Percentiles rank a stretch among this genome's conserved stretches.
phyloP scores from a whole-genome alignment of 2,888 invertebrate genomes.

The Agrilus mali region DNA sequence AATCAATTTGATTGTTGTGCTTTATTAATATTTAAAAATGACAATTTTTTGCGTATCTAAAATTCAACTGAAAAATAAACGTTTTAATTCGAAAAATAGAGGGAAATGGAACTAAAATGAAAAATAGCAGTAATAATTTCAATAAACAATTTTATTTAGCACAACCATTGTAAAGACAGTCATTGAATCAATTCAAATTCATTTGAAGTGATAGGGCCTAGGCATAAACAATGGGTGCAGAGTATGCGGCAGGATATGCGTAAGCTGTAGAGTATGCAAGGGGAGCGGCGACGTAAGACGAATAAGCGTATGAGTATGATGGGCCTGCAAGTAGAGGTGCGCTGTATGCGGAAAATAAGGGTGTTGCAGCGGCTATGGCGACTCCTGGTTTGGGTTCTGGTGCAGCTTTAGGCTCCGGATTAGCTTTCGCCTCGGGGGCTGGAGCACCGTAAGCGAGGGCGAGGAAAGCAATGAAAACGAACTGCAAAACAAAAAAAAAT shows the following conservation, averaged over 20 bases:
- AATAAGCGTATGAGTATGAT: not conserved
- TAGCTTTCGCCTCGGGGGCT: conserved; percentile 17
- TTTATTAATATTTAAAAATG: no score
- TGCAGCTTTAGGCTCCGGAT: conserved; percentile 28
- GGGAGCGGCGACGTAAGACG: conserved; percentile 2
- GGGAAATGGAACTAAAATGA: no score
- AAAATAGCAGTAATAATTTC: no score
- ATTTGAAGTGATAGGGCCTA: no score
- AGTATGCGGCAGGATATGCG: conserved; percentile 5
- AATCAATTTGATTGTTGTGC: no score
- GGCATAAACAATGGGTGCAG: no score
- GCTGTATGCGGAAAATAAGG: not conserved
- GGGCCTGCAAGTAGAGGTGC: conserved; percentile 5
- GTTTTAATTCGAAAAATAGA: no score
- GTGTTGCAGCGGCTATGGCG: not conserved
- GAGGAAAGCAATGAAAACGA: conserved; percentile 34
- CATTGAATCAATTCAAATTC: no score
- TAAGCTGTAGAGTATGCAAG: conserved; percentile 4
- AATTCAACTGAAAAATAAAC: no score
- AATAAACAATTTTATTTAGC: no score
- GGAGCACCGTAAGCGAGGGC: conserved; percentile 38
- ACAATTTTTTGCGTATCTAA: no score
- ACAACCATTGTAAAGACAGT: no score
- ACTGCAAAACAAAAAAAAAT: conserved; percentile 24
- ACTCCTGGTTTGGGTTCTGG: conserved; percentile 6